A percentile compares a stretch with the other conserved stretches of the same genome.
Evolutionary conservation across 2,113 vertebrate species (phyloP).

Genomic region (Lophochroa leadbeateri): DNA sequence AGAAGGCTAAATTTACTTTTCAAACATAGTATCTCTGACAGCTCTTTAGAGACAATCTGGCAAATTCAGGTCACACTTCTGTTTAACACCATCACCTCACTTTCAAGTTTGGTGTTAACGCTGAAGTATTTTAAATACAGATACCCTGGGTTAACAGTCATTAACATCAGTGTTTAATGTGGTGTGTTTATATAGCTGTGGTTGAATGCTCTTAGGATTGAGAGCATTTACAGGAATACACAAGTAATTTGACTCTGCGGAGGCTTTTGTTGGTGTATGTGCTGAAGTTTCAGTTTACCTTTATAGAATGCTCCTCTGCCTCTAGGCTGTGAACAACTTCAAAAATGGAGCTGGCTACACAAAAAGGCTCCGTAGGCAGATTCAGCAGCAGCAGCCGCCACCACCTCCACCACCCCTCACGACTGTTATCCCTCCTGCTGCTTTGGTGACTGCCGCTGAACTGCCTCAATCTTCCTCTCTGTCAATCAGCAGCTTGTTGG

Average conservation of each 20-base stretch:
- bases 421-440: conserved; percentile 66
- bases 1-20: background rate
- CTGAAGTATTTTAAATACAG: background rate
- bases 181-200: background rate
- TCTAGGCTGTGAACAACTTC: conserved; percentile 93
- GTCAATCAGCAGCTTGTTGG: conserved; percentile 73
- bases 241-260: background rate
- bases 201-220: background rate
- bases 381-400: conserved; percentile 52
- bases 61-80: background rate
- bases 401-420: background rate
- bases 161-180: background rate
- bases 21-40: rapidly evolving
- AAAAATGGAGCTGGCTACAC: conserved; percentile 88
- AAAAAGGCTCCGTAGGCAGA: conserved; percentile 77
- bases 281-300: background rate
- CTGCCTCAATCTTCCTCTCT: conserved; percentile 71
- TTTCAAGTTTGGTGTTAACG: background rate
- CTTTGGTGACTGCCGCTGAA: conserved; percentile 60
- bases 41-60: background rate
- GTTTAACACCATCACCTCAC: background rate
- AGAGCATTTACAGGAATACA: background rate
- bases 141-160: background rate
- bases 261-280: rapidly evolving
- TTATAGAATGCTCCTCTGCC: background rate